Percentiles rank a stretch among this genome's conserved stretches.
Evolutionary conservation across 1,140 invertebrate species (phyloP).

Genomic region (Pentalonia nigronervosa): DNA sequence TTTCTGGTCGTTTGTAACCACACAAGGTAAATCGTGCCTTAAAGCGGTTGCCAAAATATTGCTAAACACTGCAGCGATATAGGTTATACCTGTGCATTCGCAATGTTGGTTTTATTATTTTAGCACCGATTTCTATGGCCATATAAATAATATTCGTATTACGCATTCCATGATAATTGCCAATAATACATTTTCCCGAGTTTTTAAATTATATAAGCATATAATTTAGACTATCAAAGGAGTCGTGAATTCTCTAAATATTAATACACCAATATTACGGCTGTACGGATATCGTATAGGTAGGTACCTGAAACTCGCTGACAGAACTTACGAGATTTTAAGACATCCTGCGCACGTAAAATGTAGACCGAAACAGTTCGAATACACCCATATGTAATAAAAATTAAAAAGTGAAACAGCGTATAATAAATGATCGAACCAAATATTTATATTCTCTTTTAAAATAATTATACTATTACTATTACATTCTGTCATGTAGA

Average conservation of each 20-base stretch:
- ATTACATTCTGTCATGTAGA: not conserved
- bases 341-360: not conserved
- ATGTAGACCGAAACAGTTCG: not conserved
- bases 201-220: not conserved
- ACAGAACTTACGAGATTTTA: not conserved
- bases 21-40: not conserved
- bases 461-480: not conserved
- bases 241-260: not conserved
- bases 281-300: not conserved
- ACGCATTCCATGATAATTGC: not conserved
- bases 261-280: not conserved
- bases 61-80: not conserved
- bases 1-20: not conserved
- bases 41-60: not conserved
- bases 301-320: not conserved
- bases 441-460: not conserved
- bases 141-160: not conserved
- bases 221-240: not conserved
- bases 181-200: not conserved
- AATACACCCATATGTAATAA: not conserved
- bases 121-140: not conserved
- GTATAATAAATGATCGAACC: not conserved
- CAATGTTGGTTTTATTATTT: not conserved
- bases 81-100: not conserved
- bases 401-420: not conserved